Conservation (phyloP, 2,797 vertebrate species). For the Poliocrania exsul region DNA sequence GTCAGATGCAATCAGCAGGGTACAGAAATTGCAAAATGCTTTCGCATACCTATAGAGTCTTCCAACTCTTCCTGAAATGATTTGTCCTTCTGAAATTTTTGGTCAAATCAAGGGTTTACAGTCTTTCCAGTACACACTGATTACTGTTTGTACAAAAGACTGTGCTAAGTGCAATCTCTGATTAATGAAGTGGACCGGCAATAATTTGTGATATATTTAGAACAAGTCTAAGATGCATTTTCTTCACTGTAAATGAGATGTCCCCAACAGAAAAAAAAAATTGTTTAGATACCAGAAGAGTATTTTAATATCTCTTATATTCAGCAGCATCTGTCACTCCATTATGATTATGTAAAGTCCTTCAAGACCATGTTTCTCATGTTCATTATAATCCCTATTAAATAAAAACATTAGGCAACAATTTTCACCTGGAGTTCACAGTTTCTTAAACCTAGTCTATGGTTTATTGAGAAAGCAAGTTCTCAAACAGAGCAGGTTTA, state of each 20-base stretch:
- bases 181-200: conserved; percentile 36
- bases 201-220: conserved; percentile 9
- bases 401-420: neutral
- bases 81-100: neutral
- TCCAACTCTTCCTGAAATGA: neutral
- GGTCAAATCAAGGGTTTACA: conserved; percentile 15
- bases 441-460: neutral
- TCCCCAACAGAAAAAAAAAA: neutral
- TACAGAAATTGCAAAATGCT: neutral
- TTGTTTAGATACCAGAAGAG: neutral
- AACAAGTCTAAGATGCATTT: neutral
- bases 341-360: neutral
- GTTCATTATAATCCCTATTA: neutral
- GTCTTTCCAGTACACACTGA: neutral
- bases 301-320: neutral
- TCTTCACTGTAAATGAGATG: neutral
- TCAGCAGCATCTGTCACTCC: neutral
- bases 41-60: neutral
- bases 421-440: neutral
- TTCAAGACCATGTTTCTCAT: neutral
- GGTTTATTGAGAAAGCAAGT: neutral
- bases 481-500: neutral
- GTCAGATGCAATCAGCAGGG: neutral
- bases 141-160: neutral
- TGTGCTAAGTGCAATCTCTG: neutral